A percentile compares a stretch with the other conserved stretches of the same genome.
Conservation (phyloP, 2,797 vertebrate genomes). For the Neomorphus geoffroyi region DNA sequence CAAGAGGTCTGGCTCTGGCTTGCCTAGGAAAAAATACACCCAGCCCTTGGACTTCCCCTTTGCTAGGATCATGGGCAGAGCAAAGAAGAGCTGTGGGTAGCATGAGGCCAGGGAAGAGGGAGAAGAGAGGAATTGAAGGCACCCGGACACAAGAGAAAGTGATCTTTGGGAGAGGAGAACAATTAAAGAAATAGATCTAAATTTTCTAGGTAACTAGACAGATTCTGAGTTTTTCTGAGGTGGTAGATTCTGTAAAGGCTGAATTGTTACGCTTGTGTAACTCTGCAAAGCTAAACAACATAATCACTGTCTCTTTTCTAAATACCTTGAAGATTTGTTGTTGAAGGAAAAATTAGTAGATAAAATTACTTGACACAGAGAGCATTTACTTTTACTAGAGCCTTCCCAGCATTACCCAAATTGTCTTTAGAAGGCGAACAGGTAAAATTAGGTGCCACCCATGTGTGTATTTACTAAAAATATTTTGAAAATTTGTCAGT, state of each 20-base stretch:
- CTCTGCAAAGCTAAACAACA: neutral
- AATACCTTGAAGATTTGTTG: neutral
- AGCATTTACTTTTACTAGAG: neutral
- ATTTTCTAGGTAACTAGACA: neutral
- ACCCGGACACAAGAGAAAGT: neutral
- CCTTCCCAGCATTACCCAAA: neutral
- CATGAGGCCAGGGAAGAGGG: neutral
- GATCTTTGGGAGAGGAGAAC: neutral
- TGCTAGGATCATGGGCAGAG: neutral
- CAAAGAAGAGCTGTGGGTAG: neutral
- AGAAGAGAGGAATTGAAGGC: neutral
- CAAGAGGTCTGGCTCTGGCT: neutral
- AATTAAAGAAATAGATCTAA: neutral
- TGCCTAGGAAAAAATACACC: neutral
- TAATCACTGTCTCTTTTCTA: rapidly evolving
- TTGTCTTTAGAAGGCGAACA: neutral
- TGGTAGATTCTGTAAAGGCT: neutral
- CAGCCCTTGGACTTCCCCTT: neutral
- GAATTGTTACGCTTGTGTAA: neutral
- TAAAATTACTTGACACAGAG: neutral
- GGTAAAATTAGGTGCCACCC: neutral
- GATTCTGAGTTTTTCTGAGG: neutral
- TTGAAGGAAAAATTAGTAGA: neutral
- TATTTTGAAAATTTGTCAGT: neutral
- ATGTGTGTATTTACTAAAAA: neutral